Evolutionary conservation across 2,797 vertebrate species (phyloP).

Genomic region (Myripristis murdjan): DNA sequence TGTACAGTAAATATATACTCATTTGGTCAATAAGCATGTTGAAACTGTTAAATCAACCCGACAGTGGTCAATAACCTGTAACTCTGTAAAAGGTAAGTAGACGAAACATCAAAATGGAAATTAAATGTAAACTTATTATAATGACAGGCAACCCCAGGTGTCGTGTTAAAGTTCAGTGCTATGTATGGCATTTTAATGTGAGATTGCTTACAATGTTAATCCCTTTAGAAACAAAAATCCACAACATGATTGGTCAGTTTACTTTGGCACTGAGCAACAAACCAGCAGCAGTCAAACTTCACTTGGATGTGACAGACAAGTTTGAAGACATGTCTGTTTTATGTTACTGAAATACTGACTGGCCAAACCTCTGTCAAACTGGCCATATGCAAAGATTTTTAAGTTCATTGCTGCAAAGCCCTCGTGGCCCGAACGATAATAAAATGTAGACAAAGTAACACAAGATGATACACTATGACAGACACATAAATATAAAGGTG

Average conservation of each 20-base stretch:
- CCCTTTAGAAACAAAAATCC: neutral
- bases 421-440: neutral
- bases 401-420: neutral
- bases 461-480: neutral
- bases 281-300: neutral
- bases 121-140: slow-evolving; percentile 20
- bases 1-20: slow-evolving; percentile 40
- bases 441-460: neutral
- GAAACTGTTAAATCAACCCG: slow-evolving; percentile 26
- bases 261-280: neutral
- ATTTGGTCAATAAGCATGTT: slow-evolving; percentile 33
- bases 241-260: neutral
- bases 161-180: slow-evolving; percentile 72
- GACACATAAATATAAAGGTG: neutral
- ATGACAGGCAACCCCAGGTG: slow-evolving; percentile 6
- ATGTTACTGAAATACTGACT: neutral
- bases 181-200: slow-evolving; percentile 11
- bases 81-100: slow-evolving; percentile 1
- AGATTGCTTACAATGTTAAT: neutral
- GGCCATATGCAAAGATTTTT: neutral
- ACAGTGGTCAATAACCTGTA: neutral
- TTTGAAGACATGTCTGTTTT: neutral
- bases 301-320: neutral
- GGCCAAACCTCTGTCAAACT: neutral
- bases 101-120: slow-evolving; percentile 8